Percentiles rank a stretch among this genome's conserved stretches.
Conservation (phyloP, 2,797 vertebrate genomes). For the Aplochiton taeniatus region DNA sequence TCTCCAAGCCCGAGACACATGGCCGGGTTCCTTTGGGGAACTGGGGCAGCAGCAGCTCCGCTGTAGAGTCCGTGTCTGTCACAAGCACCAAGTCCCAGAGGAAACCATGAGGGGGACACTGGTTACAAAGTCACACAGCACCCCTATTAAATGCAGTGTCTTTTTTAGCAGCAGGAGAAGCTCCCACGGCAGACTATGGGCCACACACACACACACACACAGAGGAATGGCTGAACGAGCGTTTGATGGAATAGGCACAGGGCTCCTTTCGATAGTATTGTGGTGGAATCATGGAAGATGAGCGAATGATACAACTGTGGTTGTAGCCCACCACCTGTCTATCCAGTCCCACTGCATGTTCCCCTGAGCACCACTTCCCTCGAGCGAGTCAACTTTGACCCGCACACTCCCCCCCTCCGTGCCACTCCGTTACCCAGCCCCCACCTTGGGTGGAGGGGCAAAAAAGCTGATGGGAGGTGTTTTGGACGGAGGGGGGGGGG, state of each 20-base stretch:
- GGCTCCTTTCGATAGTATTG: slow-evolving; percentile 24
- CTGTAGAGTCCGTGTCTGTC: background rate
- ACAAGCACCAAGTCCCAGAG: background rate
- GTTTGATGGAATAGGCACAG: slow-evolving; percentile 27
- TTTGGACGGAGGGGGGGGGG: background rate
- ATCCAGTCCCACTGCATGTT: slow-evolving; percentile 34
- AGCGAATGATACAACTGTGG: slow-evolving; percentile 44
- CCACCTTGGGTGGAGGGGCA: background rate
- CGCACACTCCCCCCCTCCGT: background rate
- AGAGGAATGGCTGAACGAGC: slow-evolving; percentile 9
- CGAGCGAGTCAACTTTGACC: slow-evolving; percentile 5
- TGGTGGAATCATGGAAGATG: slow-evolving; percentile 22
- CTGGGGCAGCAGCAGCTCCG: background rate
- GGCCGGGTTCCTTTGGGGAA: background rate
- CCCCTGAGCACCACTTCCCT: slow-evolving; percentile 8
- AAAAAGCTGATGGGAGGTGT: background rate
- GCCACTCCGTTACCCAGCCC: background rate
- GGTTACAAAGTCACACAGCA: slow-evolving; percentile 52
- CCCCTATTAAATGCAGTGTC: slow-evolving; percentile 2
- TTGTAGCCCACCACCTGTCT: slow-evolving; percentile 48
- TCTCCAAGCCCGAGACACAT: background rate
- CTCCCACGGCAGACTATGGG: background rate
- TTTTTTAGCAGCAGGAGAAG: background rate
- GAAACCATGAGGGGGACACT: slow-evolving; percentile 10
- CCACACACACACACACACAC: slow-evolving; percentile 15